Base-by-base conservation (phyloP, 92 coral and sea anemone species). In the Porites cylindrica region DNA sequence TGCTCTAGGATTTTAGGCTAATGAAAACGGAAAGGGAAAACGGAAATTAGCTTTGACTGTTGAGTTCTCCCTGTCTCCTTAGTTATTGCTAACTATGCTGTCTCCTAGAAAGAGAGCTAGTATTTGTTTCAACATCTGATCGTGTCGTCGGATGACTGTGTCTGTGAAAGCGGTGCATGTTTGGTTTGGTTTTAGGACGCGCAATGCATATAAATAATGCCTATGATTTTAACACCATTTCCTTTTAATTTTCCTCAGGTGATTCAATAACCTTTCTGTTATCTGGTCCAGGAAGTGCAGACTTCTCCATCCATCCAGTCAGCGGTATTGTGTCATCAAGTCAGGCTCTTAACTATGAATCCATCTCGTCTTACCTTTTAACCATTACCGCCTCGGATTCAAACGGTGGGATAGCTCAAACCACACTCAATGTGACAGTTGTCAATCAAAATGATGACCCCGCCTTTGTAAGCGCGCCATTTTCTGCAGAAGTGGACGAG, bases 391-490 rank as follows among this genome's bases (percentile, higher is more conserved):
- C 89, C 19, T 86, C 85, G n/a, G 89, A 86, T 19, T 68, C 71
- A 12, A 77, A 86, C 26, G 60, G 78, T 20, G 89, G 89, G 7
- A 52, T 71, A 26, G 68, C 85, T 56, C 75, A 80, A 56, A 78
- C 89, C 38, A 86, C 85, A 32, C 77, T 86, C 12, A 86, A 70
- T 9, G 85, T 86, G 43, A 77, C 89, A 69, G 85, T 77, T 69
- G 65, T 76, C 66, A 76, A 91, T 65, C 86, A 64, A 67, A 87
- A 91, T 82, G 94, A 91, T 70, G 83, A 76, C 63, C 91, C 94
- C 21, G 47, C 12, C 24, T 91, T 91, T 63, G 82, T 91, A 60
- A 83, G 81, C 61, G 66, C 88, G 6, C 91, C 94, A 56, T 91
- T 72, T 81, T 8, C 76, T 12, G 91, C 91, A 19, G 66, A 78